Percentiles rank a stretch among this genome's conserved stretches.
Conservation (phyloP, 2,113 vertebrate species). For the Megaceryle maxima region DNA sequence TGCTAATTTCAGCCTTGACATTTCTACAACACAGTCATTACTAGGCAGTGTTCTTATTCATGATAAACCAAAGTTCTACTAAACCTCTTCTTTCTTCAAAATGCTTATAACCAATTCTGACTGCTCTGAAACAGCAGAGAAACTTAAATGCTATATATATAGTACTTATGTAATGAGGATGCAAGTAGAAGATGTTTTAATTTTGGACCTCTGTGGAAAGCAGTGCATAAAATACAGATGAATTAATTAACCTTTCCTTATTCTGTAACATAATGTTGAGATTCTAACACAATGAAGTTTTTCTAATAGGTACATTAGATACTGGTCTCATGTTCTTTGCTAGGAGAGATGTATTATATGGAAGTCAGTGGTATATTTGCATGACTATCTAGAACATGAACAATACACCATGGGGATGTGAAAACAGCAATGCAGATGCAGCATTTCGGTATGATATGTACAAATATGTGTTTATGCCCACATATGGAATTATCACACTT, state of each 20-base stretch:
- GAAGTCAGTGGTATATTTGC: neutral
- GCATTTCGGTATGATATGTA: no score
- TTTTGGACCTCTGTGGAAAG: slow-evolving; percentile 41
- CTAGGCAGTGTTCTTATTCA: neutral
- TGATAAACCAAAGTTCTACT: neutral
- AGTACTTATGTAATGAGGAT: slow-evolving; percentile 39
- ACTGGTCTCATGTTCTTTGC: neutral
- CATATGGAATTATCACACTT: accelerated
- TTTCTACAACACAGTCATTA: neutral
- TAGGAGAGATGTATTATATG: neutral
- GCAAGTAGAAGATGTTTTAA: slow-evolving; percentile 36
- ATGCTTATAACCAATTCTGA: neutral
- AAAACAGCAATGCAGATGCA: neutral
- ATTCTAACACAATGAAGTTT: neutral
- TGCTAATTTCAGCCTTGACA: slow-evolving; percentile 7
- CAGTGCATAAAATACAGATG: neutral
- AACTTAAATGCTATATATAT: slow-evolving; percentile 17
- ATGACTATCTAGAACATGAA: neutral
- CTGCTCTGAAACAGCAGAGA: neutral
- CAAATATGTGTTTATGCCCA: neutral
- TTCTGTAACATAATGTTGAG: neutral
- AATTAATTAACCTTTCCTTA: slow-evolving; percentile 16
- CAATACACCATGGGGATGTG: neutral
- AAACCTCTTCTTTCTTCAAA: neutral
- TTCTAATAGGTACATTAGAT: neutral